phyloP scores from a whole-genome alignment of 2,797 vertebrate genomes.

The Neomorphus geoffroyi region DNA sequence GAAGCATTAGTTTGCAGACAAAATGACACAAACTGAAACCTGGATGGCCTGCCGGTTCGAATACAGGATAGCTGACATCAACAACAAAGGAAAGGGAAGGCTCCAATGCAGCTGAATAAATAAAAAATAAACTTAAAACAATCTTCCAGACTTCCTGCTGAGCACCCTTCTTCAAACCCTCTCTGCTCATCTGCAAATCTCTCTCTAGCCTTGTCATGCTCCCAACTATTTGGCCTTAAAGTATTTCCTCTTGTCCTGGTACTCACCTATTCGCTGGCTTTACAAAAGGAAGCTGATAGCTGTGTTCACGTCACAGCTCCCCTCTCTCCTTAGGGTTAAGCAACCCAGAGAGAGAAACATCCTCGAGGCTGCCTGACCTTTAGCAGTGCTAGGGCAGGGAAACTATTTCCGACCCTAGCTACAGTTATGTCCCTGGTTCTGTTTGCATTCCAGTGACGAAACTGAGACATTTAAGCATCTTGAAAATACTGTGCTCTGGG shows the following conservation, averaged over 20 bases:
- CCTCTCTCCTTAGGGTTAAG: not conserved
- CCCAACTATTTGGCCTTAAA: not conserved
- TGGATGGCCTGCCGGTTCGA: not conserved
- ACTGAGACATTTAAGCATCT: not conserved
- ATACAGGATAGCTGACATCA: not conserved
- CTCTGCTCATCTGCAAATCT: not conserved
- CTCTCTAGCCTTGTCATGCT: not conserved
- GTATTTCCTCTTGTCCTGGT: not conserved
- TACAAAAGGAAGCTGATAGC: not conserved
- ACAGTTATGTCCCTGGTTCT: not conserved
- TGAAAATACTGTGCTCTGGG: not conserved
- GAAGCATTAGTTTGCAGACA: not conserved
- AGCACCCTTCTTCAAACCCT: not conserved
- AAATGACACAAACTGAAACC: not conserved
- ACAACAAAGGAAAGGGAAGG: not conserved
- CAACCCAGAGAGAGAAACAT: not conserved
- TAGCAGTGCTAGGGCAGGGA: not conserved
- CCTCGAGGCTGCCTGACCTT: not conserved
- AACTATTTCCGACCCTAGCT: not conserved
- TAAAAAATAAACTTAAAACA: not conserved
- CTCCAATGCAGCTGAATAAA: not conserved
- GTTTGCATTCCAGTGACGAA: conserved; percentile 1
- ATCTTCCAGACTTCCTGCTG: not conserved
- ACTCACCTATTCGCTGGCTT: not conserved
- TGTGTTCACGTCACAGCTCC: not conserved